These are phyloP conservation scores for Thyatira batis DNA, from an alignment of 2,888 invertebrate genomes.

Conservation along the genomic window DNA sequence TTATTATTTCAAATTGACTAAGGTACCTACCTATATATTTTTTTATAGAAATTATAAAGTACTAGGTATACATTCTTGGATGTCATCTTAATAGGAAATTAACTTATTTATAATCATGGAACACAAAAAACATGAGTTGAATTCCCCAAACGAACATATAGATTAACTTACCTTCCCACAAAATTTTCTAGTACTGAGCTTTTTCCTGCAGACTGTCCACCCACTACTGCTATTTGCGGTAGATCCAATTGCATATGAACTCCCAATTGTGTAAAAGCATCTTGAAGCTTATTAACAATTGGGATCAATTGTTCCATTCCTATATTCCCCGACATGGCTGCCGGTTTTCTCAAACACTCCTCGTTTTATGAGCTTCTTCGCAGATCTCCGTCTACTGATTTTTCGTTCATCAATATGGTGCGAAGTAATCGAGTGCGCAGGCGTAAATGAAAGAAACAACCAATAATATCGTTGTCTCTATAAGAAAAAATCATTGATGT, in stretches of 20 bases:
- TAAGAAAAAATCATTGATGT: slow-evolving; percentile 8
- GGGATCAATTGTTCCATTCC: slow-evolving; percentile 99
- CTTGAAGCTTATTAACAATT: slow-evolving; percentile 99
- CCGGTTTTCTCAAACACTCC: slow-evolving; percentile 68
- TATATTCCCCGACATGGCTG: slow-evolving; percentile 86
- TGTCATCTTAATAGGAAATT: no score
- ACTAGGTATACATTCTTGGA: no score
- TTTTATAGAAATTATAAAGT: no score
- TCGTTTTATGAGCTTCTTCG: slow-evolving; percentile 74
- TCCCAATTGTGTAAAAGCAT: slow-evolving; percentile 99
- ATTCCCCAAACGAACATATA: background rate
- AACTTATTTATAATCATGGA: no score
- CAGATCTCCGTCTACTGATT: slow-evolving; percentile 76
- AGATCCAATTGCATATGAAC: slow-evolving; percentile 99
- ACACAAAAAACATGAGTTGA: no score
- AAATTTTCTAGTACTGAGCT: slow-evolving; percentile 99
- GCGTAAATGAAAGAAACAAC: slow-evolving; percentile 54
- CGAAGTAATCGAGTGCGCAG: slow-evolving; percentile 55
- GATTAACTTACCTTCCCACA: slow-evolving; percentile 94
- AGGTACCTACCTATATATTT: no score
- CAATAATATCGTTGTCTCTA: slow-evolving; percentile 28
- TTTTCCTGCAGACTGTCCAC: slow-evolving; percentile 99
- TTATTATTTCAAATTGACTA: no score
- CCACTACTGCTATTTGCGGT: slow-evolving; percentile 99
- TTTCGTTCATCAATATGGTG: slow-evolving; percentile 76